Conservation (phyloP, 2,888 invertebrate species). For the Platypus cylindrus region DNA sequence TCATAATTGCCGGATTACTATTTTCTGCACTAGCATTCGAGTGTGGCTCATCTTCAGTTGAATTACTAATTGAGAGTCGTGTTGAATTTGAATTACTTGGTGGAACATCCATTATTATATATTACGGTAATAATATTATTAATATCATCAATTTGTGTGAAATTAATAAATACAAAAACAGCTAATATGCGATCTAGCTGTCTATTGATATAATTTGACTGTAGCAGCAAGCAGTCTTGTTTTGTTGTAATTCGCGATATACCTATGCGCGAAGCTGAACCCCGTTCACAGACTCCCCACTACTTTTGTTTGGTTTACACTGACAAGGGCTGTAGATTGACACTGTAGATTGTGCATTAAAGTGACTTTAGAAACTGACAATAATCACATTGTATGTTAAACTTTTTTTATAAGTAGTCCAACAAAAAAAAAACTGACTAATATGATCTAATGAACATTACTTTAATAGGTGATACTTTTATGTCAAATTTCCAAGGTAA, state of each 20-base stretch:
- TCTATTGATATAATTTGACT: slow-evolving; percentile 20
- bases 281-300: slow-evolving; percentile 13
- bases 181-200: slow-evolving; percentile 12
- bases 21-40: slow-evolving; percentile 18
- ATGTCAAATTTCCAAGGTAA: too few relatives aligned
- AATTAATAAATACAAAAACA: slow-evolving; percentile 6
- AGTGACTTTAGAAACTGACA: too few relatives aligned
- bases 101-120: slow-evolving; percentile 11
- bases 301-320: too few relatives aligned
- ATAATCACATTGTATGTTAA: too few relatives aligned
- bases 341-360: too few relatives aligned
- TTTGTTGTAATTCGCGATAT: slow-evolving; percentile 27
- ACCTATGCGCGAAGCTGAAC: slow-evolving; percentile 16
- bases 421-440: too few relatives aligned
- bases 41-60: slow-evolving; percentile 14
- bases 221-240: slow-evolving; percentile 30
- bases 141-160: slow-evolving; percentile 5
- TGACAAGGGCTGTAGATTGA: too few relatives aligned
- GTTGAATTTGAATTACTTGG: slow-evolving; percentile 20
- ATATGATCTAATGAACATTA: too few relatives aligned
- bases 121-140: slow-evolving; percentile 1
- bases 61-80: slow-evolving; percentile 13
- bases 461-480: too few relatives aligned
- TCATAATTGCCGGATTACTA: slow-evolving; percentile 14
- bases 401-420: too few relatives aligned